Evolutionary conservation across 2,797 vertebrate species (phyloP).

Genomic region (Hybognathus amarus): DNA sequence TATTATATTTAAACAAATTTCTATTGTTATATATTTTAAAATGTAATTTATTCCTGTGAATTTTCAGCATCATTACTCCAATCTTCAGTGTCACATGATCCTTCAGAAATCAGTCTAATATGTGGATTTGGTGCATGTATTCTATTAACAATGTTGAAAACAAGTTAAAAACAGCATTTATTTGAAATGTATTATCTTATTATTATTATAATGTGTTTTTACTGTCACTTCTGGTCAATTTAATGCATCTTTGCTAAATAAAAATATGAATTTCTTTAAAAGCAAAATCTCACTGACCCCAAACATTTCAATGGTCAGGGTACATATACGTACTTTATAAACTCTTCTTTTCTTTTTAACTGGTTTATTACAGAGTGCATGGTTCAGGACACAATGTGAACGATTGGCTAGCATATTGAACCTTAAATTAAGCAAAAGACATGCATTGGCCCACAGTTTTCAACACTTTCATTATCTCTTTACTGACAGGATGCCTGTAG

Average conservation of each 20-base stretch:
- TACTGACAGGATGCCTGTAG: slow-evolving; percentile 65
- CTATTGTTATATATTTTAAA: neutral
- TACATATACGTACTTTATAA: neutral
- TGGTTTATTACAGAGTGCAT: neutral
- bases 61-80: neutral
- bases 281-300: neutral
- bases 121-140: neutral
- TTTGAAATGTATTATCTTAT: neutral
- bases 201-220: neutral
- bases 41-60: neutral
- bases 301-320: neutral
- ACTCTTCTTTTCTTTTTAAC: neutral
- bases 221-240: neutral
- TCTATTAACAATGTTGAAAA: neutral
- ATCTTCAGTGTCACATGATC: neutral
- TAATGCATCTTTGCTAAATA: neutral
- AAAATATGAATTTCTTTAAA: neutral
- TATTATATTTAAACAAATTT: neutral
- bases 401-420: slow-evolving; percentile 65
- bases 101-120: neutral
- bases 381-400: slow-evolving; percentile 49
- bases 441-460: slow-evolving; percentile 69
- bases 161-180: neutral
- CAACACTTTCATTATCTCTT: slow-evolving; percentile 59
- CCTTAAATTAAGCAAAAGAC: slow-evolving; percentile 72